A percentile compares a stretch with the other conserved stretches of the same genome.
Conservation (phyloP, 2,113 vertebrate genomes). For the Ptyas mucosa region DNA sequence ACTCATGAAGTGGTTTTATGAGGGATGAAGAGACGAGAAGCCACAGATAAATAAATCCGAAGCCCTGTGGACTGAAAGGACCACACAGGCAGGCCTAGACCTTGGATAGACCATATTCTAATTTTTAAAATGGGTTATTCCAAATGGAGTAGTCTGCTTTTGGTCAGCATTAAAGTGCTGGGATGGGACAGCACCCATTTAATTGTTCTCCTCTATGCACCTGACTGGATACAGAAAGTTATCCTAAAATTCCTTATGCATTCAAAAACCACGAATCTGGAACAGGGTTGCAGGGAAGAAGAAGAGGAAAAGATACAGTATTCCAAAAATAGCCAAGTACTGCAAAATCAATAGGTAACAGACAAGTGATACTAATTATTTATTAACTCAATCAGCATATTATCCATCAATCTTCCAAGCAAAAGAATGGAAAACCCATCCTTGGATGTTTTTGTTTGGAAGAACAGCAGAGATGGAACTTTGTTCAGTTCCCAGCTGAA, state of each 20-base stretch:
- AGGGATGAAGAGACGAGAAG: neutral
- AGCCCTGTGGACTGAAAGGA: neutral
- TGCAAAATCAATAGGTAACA: neutral
- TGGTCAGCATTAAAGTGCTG: neutral
- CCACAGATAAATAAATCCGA: neutral
- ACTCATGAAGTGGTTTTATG: neutral
- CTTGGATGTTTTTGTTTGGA: neutral
- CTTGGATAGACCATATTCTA: neutral
- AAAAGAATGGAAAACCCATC: neutral
- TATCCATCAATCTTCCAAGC: neutral
- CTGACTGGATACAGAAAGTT: neutral
- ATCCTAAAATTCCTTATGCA: neutral
- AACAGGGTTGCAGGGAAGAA: neutral
- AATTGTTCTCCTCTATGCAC: neutral
- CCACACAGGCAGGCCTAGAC: neutral
- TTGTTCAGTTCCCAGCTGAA: neutral
- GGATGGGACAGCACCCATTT: neutral
- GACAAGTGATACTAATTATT: neutral
- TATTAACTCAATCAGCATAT: neutral
- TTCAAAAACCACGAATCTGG: neutral
- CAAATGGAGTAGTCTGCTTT: neutral
- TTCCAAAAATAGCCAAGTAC: neutral
- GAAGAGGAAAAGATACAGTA: neutral
- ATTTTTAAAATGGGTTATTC: neutral
- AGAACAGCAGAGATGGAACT: neutral